These are phyloP conservation scores for Psophia crepitans DNA, from an alignment of 2,113 vertebrate genomes.

Conservation along the genomic window DNA sequence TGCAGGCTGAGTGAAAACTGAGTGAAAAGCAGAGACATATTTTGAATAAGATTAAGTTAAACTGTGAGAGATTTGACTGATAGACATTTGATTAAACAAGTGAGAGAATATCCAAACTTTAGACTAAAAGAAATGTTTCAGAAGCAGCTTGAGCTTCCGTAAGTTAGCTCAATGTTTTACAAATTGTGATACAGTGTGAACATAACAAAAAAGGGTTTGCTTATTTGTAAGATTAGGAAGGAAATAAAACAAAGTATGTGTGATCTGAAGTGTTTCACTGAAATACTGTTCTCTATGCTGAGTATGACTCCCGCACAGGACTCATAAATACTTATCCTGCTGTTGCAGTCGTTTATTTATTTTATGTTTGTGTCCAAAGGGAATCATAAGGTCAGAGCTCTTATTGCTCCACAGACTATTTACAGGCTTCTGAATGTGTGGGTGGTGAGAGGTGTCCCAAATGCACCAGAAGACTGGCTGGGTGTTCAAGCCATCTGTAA, in stretches of 20 bases:
- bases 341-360: slow-evolving; percentile 17
- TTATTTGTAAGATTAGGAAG: not conserved
- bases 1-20: not conserved
- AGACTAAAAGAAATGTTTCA: not conserved
- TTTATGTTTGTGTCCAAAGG: not conserved
- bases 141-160: not conserved
- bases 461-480: not conserved
- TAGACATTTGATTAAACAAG: not conserved
- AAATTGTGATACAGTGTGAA: not conserved
- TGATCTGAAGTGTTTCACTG: slow-evolving; percentile 15
- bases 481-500: not conserved
- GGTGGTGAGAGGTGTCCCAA: not conserved
- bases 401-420: slow-evolving; percentile 5
- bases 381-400: not conserved
- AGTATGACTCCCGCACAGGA: not conserved
- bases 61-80: not conserved
- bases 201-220: not conserved
- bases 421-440: slow-evolving; percentile 2
- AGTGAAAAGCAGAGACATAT: not conserved
- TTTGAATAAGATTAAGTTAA: slow-evolving; percentile 6
- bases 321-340: not conserved
- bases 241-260: not conserved
- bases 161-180: not conserved
- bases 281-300: not conserved
- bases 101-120: not conserved